Evolutionary conservation across 2,888 invertebrate species (phyloP).

Genomic region (Hydropsyche betteni): DNA sequence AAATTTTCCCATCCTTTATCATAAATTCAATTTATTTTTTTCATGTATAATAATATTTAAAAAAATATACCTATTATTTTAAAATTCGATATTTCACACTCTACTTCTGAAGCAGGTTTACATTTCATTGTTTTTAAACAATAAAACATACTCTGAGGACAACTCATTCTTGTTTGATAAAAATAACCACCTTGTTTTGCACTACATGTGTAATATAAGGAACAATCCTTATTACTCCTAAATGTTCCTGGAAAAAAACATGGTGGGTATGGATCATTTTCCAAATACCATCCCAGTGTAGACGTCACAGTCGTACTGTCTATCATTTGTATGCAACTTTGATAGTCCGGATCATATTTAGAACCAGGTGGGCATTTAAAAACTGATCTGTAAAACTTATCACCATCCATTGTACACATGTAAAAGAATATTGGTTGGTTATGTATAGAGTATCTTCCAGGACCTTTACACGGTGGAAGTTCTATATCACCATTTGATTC

Average conservation of each 20-base stretch:
- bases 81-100: constrained; percentile 46
- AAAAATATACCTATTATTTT: constrained; percentile 32
- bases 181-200: constrained; percentile 56
- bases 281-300: constrained; percentile 43
- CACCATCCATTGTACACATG: constrained; percentile 54
- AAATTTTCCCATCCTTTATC: too few relatives aligned
- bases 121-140: constrained; percentile 53
- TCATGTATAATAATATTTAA: neutral
- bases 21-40: neutral
- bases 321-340: constrained; percentile 55
- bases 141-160: constrained; percentile 53
- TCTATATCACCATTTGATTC: constrained; percentile 53
- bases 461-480: constrained; percentile 53
- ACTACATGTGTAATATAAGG: constrained; percentile 60
- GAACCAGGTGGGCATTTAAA: constrained; percentile 56
- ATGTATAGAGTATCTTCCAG: constrained; percentile 58
- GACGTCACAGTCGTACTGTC: constrained; percentile 54
- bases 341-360: constrained; percentile 55
- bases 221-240: constrained; percentile 57
- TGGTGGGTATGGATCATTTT: constrained; percentile 56
- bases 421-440: constrained; percentile 57
- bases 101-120: constrained; percentile 46
- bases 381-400: constrained; percentile 54
- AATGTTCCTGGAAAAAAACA: constrained; percentile 57
- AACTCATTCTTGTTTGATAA: constrained; percentile 57